A percentile compares a stretch with the other conserved stretches of the same genome.
These are phyloP conservation scores for Ormia ochracea DNA, from an alignment of 2,888 invertebrate species.

Conservation along the genomic window DNA sequence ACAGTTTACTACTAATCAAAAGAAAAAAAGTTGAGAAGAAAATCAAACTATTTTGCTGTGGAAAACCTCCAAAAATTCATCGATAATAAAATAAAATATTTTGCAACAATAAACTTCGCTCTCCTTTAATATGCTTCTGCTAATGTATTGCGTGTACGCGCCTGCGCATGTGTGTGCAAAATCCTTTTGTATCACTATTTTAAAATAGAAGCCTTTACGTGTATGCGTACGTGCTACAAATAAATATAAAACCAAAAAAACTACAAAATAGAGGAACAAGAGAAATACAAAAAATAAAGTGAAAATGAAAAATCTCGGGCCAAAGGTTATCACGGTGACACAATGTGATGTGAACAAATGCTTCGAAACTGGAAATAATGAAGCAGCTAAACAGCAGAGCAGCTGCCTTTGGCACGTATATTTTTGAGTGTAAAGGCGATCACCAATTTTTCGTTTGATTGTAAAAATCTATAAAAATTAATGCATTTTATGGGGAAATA, in stretches of 20 bases:
- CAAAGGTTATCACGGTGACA: constrained; percentile 72
- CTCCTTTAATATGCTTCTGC: not conserved
- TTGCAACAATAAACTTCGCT: constrained; percentile 10
- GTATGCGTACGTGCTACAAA: constrained; percentile 38
- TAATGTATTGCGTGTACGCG: not conserved
- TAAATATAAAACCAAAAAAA: constrained; percentile 27
- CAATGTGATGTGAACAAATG: constrained; percentile 59
- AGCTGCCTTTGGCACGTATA: constrained; percentile 66
- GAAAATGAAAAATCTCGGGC: constrained; percentile 65
- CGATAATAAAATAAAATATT: constrained; percentile 18
- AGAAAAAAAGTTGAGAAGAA: no score
- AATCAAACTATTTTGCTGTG: not conserved
- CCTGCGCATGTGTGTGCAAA: constrained; percentile 13
- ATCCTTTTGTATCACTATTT: constrained; percentile 36
- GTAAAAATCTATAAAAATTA: constrained; percentile 24
- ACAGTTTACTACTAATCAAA: not conserved
- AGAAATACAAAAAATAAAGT: no score
- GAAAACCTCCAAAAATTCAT: constrained; percentile 44
- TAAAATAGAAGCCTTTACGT: constrained; percentile 44
- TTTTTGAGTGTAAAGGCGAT: not conserved
- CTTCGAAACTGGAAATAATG: constrained; percentile 56
- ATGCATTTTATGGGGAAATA: not conserved
- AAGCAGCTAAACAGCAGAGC: constrained; percentile 57
- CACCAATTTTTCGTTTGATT: not conserved
- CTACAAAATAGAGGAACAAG: not conserved